These are phyloP conservation scores for Tetranychus urticae DNA, from an alignment of 1,140 invertebrate genomes.

Conservation along the genomic window DNA sequence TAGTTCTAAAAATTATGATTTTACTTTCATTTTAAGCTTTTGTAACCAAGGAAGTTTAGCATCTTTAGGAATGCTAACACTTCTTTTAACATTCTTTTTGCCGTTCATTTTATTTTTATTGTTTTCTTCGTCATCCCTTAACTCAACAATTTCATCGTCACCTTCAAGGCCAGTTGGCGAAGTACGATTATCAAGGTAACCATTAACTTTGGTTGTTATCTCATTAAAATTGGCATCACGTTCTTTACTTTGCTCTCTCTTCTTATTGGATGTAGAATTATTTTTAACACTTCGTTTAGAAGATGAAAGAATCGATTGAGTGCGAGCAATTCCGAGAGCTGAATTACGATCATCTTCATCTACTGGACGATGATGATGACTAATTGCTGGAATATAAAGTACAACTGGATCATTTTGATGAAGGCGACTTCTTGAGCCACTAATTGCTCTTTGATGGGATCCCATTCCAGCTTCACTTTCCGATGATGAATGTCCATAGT, in stretches of 20 bases:
- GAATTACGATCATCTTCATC: slow-evolving; percentile 1
- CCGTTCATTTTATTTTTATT: background rate
- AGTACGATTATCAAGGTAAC: background rate
- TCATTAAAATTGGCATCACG: background rate
- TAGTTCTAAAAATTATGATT: background rate
- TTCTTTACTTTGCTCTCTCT: background rate
- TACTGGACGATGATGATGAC: background rate
- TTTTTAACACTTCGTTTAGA: background rate
- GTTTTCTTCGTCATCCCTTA: background rate
- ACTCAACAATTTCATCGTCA: slow-evolving; percentile 2
- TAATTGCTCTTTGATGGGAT: background rate
- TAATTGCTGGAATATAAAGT: slow-evolving; percentile 7
- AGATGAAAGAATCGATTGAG: background rate
- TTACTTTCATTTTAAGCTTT: slow-evolving; percentile 6
- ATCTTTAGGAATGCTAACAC: slow-evolving; percentile 7
- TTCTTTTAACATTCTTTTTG: slow-evolving; percentile 4
- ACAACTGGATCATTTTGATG: slow-evolving; percentile 6
- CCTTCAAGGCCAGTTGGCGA: background rate
- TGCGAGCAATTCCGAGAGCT: background rate
- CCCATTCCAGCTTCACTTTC: background rate
- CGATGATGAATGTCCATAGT: background rate
- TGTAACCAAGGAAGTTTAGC: slow-evolving; percentile 8
- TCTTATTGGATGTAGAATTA: background rate
- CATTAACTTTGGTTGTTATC: background rate
- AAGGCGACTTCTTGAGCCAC: background rate